Evolutionary conservation across 1,140 invertebrate genomes (phyloP).

Genomic region (Nixonia krombeini): DNA sequence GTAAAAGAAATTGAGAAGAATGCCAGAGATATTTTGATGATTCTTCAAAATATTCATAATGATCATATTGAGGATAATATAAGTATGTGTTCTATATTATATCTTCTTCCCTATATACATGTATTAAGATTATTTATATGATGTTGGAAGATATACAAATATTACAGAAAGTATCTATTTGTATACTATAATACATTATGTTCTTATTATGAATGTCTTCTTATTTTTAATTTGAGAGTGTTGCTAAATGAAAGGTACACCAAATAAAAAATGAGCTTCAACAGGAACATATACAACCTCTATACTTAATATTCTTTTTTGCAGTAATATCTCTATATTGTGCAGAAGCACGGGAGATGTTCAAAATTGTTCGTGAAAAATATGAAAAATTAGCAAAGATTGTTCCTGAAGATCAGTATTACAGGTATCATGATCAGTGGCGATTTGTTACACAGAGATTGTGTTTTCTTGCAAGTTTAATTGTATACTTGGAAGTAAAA

Average conservation of each 20-base stretch:
- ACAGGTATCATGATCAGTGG: conserved; percentile 89
- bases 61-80: conserved; percentile 74
- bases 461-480: conserved; percentile 82
- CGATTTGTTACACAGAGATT: conserved; percentile 84
- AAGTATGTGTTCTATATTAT: too few relatives aligned
- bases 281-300: too few relatives aligned
- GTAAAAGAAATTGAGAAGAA: conserved; percentile 80
- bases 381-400: conserved; percentile 75
- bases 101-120: too few relatives aligned
- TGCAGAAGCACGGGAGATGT: conserved; percentile 72
- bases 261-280: too few relatives aligned
- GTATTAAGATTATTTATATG: too few relatives aligned
- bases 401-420: conserved; percentile 80
- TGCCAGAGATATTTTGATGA: conserved; percentile 78
- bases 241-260: too few relatives aligned
- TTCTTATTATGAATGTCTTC: too few relatives aligned
- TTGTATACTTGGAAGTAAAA: conserved; percentile 85
- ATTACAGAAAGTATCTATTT: too few relatives aligned
- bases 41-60: conserved; percentile 82
- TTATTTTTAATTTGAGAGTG: too few relatives aligned
- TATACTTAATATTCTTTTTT: too few relatives aligned
- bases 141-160: too few relatives aligned
- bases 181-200: too few relatives aligned
- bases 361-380: conserved; percentile 73
- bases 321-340: conserved; percentile 75